These are phyloP conservation scores for Cyphomyrus plagiostoma DNA, from an alignment of 2,113 vertebrate species.

Conservation along the genomic window DNA sequence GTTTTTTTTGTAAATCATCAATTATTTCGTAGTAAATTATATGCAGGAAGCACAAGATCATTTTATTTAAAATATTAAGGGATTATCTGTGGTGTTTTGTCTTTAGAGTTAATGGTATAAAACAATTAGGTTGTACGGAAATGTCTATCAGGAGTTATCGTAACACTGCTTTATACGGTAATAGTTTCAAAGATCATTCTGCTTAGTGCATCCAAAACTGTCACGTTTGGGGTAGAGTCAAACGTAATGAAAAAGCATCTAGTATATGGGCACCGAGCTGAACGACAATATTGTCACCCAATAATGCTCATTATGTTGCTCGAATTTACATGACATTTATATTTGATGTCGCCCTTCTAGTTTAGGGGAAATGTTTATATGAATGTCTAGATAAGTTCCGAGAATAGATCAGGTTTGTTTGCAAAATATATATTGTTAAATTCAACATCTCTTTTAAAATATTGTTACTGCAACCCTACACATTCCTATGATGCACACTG, in stretches of 20 bases:
- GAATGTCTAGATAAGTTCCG: background rate
- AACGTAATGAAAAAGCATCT: background rate
- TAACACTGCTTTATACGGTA: background rate
- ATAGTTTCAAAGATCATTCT: background rate
- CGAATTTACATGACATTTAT: background rate
- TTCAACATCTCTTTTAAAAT: conserved; percentile 17
- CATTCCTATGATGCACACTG: conserved; percentile 11
- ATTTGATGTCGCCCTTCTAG: background rate
- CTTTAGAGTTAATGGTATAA: background rate
- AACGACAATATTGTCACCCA: background rate
- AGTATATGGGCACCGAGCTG: background rate
- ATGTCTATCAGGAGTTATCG: background rate
- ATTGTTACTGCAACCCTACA: background rate
- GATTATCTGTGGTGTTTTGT: background rate
- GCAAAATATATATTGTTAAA: background rate
- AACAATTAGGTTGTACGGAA: background rate
- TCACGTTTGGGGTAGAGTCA: background rate
- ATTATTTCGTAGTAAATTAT: background rate
- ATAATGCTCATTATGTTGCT: background rate
- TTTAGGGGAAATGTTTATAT: background rate
- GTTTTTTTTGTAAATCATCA: background rate
- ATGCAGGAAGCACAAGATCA: background rate
- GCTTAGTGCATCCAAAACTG: background rate
- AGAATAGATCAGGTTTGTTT: background rate
- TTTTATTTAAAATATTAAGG: background rate